phyloP scores from a whole-genome alignment of 2,113 vertebrate genomes.

The Lasiurus borealis region DNA sequence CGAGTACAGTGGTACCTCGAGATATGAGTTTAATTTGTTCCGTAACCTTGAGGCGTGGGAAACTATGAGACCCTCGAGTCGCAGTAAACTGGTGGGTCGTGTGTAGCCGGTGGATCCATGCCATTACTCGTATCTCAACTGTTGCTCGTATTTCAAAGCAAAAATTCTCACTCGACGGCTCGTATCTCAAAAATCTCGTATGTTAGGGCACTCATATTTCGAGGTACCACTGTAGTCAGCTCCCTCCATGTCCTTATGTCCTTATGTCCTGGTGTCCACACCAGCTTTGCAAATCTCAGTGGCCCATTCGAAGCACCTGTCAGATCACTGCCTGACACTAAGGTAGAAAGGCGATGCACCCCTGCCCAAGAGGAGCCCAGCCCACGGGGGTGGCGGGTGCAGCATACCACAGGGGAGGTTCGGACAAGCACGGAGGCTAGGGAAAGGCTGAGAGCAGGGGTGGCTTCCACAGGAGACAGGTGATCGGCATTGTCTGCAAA shows the following conservation, averaged over 20 bases:
- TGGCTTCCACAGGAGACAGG: background rate
- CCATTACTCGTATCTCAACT: no score
- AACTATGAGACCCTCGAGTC: no score
- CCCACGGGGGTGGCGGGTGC: accelerated
- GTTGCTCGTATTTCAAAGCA: no score
- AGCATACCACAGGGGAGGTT: background rate
- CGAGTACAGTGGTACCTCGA: no score
- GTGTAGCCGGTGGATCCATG: no score
- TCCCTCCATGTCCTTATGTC: background rate
- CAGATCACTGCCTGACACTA: background rate
- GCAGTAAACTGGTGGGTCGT: no score
- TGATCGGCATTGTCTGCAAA: background rate
- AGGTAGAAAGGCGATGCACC: background rate
- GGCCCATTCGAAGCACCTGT: accelerated
- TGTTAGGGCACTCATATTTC: no score
- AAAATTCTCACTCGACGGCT: no score
- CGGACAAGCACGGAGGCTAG: accelerated
- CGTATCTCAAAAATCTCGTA: no score
- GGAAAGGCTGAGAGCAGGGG: background rate
- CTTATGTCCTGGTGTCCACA: background rate
- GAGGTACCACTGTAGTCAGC: background rate
- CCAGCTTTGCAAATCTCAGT: background rate
- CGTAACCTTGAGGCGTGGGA: no score
- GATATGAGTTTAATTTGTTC: no score
- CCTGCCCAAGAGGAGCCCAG: background rate